phyloP scores from a whole-genome alignment of 2,113 vertebrate species.

The Erpornis zantholeuca region DNA sequence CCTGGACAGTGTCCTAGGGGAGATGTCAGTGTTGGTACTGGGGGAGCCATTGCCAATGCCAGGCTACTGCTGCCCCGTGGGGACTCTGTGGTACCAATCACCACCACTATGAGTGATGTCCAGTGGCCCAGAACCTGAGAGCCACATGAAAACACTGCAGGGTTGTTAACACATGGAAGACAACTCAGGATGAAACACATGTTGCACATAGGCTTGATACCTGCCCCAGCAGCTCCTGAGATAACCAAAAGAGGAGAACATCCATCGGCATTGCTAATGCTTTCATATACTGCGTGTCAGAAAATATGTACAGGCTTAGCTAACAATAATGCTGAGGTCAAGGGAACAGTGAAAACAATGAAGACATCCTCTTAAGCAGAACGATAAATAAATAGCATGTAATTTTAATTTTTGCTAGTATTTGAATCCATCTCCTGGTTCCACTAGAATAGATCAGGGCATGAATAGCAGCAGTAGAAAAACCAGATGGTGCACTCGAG shows the following conservation, averaged over 20 bases:
- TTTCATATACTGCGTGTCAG: neutral
- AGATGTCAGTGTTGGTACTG: neutral
- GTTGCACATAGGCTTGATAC: neutral
- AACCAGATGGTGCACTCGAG: neutral
- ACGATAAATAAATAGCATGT: neutral
- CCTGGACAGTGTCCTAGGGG: fast-evolving
- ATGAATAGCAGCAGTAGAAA: neutral
- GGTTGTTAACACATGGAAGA: neutral
- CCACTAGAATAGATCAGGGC: constrained; percentile 9
- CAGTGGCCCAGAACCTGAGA: fast-evolving
- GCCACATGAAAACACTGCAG: neutral
- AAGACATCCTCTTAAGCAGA: neutral
- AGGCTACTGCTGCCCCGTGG: neutral
- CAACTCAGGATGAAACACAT: neutral
- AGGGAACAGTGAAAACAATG: neutral
- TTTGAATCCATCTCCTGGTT: neutral
- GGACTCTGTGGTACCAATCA: neutral
- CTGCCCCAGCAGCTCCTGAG: neutral
- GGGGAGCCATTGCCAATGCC: neutral
- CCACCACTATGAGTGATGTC: fast-evolving
- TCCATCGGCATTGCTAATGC: neutral
- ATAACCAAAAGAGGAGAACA: neutral
- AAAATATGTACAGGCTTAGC: neutral
- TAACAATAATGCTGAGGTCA: neutral
- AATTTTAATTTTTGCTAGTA: neutral